phyloP scores from a whole-genome alignment of 2,888 invertebrate genomes.

The Drosophila lutescens region DNA sequence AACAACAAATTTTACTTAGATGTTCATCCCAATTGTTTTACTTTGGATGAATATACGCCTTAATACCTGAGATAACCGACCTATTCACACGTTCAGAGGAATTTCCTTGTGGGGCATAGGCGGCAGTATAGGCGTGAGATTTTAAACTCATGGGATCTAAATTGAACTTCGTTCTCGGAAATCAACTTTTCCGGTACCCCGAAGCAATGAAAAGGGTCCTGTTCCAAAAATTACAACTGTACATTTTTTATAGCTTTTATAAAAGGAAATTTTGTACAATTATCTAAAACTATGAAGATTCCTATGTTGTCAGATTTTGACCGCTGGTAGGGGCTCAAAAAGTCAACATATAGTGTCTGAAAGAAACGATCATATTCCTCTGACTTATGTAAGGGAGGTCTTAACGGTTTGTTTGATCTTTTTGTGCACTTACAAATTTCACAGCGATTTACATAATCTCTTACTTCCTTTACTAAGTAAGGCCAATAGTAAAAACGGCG shows the following conservation, averaged over 20 bases:
- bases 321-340: conserved; percentile 2
- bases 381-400: not conserved
- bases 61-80: conserved; percentile 5
- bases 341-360: conserved; percentile 5
- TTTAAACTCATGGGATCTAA: not conserved
- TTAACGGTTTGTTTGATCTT: conserved; percentile 1
- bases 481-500: conserved; percentile 4
- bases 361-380: conserved; percentile 8
- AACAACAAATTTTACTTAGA: conserved; percentile 1
- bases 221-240: conserved; percentile 1
- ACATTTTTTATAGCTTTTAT: conserved; percentile 1
- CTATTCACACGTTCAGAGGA: conserved; percentile 3
- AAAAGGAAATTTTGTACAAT: not conserved
- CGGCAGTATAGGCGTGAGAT: conserved; percentile 3
- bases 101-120: conserved; percentile 6
- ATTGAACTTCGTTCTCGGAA: conserved; percentile 8
- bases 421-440: conserved; percentile 9
- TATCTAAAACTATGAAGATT: conserved; percentile 6
- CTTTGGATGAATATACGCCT: conserved; percentile 1
- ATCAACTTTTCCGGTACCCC: conserved; percentile 9
- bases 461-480: not conserved
- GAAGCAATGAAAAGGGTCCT: conserved; percentile 1
- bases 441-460: conserved; percentile 4
- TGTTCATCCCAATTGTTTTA: conserved; percentile 2
- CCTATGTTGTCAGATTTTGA: not conserved